Conservation (phyloP, 1,140 invertebrate genomes). For the Homalodisca vitripennis region DNA sequence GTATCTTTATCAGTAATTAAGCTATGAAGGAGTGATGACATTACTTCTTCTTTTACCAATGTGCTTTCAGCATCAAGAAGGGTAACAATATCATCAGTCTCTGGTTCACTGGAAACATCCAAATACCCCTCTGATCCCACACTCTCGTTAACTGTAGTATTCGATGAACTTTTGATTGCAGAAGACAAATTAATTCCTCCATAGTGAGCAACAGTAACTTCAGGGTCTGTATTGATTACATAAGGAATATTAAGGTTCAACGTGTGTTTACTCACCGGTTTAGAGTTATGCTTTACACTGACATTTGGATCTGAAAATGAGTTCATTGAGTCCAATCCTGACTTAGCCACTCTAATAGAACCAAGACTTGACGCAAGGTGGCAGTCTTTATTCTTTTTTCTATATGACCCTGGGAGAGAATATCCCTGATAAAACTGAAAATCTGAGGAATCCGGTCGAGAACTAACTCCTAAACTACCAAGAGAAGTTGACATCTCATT, state of each 20-base stretch:
- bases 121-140: not conserved
- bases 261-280: no score
- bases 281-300: no score
- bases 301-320: not conserved
- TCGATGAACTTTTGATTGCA: not conserved
- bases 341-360: not conserved
- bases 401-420: slow-evolving; percentile 2
- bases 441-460: not conserved
- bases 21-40: not conserved
- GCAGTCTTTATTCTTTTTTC: not conserved
- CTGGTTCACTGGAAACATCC: no score
- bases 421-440: not conserved
- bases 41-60: not conserved
- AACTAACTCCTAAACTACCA: not conserved
- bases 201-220: not conserved
- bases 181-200: slow-evolving; percentile 13
- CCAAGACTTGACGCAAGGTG: not conserved
- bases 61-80: no score
- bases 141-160: not conserved
- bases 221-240: no score
- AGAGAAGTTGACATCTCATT: not conserved
- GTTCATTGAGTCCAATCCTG: not conserved
- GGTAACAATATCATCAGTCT: no score
- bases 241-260: no score
- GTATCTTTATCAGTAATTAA: not conserved